Conservation (phyloP, 2,888 invertebrate genomes). For the Stegana nigrithorax region DNA sequence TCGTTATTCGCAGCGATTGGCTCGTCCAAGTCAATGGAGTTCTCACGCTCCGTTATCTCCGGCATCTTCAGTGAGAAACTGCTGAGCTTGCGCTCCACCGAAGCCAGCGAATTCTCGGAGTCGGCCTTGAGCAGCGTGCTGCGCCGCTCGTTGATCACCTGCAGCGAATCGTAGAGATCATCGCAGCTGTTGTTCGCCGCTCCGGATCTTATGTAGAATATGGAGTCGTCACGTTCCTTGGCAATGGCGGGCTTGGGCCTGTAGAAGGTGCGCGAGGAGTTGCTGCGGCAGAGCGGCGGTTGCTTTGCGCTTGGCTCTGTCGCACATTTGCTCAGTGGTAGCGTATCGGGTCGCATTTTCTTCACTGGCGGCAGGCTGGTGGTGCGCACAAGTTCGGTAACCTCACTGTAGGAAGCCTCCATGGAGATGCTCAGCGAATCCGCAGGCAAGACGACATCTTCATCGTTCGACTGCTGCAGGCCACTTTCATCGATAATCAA, state of each 20-base stretch:
- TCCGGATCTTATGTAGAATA: slow-evolving; percentile 57
- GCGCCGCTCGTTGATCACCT: slow-evolving; percentile 67
- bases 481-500: slow-evolving; percentile 39
- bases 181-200: slow-evolving; percentile 39
- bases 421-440: slow-evolving; percentile 5
- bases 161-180: slow-evolving; percentile 65
- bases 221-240: slow-evolving; percentile 64
- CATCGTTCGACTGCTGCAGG: slow-evolving; percentile 5
- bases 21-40: slow-evolving; percentile 48
- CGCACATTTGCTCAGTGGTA: slow-evolving; percentile 44
- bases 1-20: background rate
- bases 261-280: slow-evolving; percentile 66
- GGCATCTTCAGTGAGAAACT: slow-evolving; percentile 53
- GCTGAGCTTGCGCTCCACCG: slow-evolving; percentile 56
- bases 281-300: slow-evolving; percentile 58
- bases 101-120: slow-evolving; percentile 62
- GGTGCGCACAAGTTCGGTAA: slow-evolving; percentile 35
- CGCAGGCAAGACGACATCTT: background rate
- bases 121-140: slow-evolving; percentile 64
- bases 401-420: slow-evolving; percentile 33
- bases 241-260: slow-evolving; percentile 61
- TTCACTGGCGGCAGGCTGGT: slow-evolving; percentile 47
- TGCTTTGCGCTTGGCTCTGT: slow-evolving; percentile 9
- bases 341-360: slow-evolving; percentile 61
- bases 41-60: slow-evolving; percentile 50